Evolutionary conservation across 2,113 vertebrate genomes (phyloP).

Genomic region (Gorsachius goisagi): DNA sequence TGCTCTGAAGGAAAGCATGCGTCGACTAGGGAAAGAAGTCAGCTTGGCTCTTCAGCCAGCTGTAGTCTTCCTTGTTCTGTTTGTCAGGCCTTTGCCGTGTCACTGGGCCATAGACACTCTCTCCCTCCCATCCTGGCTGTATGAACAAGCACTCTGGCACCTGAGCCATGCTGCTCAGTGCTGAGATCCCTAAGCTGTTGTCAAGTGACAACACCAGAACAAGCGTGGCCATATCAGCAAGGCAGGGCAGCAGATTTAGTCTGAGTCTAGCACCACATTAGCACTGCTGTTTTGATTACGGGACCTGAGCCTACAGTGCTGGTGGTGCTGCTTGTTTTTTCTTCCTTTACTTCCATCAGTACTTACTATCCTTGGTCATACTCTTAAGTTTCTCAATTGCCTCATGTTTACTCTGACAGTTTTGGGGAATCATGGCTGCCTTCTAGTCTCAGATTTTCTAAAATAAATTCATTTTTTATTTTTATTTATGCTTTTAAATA

Average conservation of each 20-base stretch:
- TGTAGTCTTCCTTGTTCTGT: background rate
- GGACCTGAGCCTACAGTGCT: background rate
- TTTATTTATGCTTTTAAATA: background rate
- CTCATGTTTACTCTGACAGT: background rate
- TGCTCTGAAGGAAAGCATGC: background rate
- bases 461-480: background rate
- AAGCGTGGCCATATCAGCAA: background rate
- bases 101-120: background rate
- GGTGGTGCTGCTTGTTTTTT: background rate
- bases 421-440: background rate
- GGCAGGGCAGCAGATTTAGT: background rate
- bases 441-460: background rate
- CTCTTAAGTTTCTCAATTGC: background rate
- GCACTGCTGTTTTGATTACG: rapidly evolving
- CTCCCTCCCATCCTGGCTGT: background rate
- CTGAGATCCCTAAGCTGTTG: background rate
- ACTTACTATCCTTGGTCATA: background rate
- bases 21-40: background rate
- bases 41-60: background rate
- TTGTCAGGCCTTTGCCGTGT: background rate
- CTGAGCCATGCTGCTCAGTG: background rate
- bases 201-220: background rate
- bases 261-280: background rate
- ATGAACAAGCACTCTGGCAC: background rate
- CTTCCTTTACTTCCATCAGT: background rate